phyloP scores from a whole-genome alignment of 2,797 vertebrate genomes.

The Pangasius mekongensis region DNA sequence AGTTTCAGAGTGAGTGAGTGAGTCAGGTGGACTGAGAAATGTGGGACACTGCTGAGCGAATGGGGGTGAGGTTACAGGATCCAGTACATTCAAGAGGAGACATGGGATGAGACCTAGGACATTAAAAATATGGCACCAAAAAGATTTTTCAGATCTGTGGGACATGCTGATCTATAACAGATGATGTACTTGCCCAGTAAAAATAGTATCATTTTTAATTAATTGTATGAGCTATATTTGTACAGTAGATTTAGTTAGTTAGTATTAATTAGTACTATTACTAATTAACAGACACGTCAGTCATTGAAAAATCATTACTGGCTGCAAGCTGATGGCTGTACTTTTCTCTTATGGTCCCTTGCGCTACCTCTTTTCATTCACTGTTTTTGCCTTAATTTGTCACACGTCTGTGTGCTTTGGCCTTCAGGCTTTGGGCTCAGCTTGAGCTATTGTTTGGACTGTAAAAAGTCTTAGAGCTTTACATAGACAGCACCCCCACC shows the following conservation, averaged over 20 bases:
- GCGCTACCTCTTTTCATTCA: not conserved
- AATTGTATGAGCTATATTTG: not conserved
- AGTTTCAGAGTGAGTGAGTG: not conserved
- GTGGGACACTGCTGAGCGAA: not conserved
- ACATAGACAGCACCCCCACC: not conserved
- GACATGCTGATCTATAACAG: not conserved
- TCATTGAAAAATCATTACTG: not conserved
- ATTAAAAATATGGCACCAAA: no score
- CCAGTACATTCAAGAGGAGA: not conserved
- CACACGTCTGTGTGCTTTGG: constrained; percentile 39
- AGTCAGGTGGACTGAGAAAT: not conserved
- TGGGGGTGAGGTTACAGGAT: not conserved
- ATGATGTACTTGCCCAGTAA: not conserved
- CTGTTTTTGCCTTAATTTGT: constrained; percentile 38
- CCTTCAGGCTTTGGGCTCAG: constrained; percentile 50
- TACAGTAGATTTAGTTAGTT: not conserved
- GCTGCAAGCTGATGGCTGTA: not conserved
- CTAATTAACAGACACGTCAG: not conserved
- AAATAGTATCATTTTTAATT: not conserved
- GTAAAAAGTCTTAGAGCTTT: not conserved
- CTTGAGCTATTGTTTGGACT: constrained; percentile 24
- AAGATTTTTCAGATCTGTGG: not conserved
- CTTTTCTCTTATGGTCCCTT: not conserved
- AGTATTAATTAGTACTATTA: not conserved
- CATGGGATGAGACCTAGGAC: not conserved